A percentile compares a stretch with the other conserved stretches of the same genome.
Conservation (phyloP, 2,797 vertebrate species). For the Acipenser transmontanus region DNA sequence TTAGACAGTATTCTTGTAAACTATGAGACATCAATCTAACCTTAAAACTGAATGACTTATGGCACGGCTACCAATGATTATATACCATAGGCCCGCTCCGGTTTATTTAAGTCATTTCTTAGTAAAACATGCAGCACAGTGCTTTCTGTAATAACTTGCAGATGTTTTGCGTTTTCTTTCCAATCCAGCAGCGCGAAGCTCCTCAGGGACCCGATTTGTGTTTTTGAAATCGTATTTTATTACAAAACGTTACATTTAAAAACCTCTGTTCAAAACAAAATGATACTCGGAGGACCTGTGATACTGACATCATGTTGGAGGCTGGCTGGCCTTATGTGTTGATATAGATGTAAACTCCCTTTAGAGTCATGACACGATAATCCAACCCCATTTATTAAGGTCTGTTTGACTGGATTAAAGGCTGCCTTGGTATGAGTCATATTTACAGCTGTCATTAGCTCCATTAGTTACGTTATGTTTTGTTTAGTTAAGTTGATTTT, state of each 20-base stretch:
- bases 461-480: conserved; percentile 2
- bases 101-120: no score
- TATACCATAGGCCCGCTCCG: no score
- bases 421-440: conserved; percentile 19
- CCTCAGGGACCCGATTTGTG: conserved; percentile 12
- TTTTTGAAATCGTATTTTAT: conserved; percentile 48
- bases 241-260: conserved; percentile 48
- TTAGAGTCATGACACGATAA: conserved; percentile 24
- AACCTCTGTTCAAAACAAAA: conserved; percentile 53
- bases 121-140: no score
- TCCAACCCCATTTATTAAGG: conserved; percentile 23
- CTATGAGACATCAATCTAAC: no score
- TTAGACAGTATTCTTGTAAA: no score
- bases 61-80: no score
- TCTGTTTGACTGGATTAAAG: conserved; percentile 25
- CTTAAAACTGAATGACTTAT: no score
- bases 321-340: conserved; percentile 49
- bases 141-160: no score
- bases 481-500: not conserved
- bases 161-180: conserved; percentile 53
- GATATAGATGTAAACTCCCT: conserved; percentile 41
- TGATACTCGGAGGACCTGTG: conserved; percentile 43
- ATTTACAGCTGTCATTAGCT: conserved; percentile 27
- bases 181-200: conserved; percentile 56
- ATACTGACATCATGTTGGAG: conserved; percentile 48